Evolutionary conservation across 2,797 vertebrate species (phyloP).

Genomic region (Acanthurus tractus): DNA sequence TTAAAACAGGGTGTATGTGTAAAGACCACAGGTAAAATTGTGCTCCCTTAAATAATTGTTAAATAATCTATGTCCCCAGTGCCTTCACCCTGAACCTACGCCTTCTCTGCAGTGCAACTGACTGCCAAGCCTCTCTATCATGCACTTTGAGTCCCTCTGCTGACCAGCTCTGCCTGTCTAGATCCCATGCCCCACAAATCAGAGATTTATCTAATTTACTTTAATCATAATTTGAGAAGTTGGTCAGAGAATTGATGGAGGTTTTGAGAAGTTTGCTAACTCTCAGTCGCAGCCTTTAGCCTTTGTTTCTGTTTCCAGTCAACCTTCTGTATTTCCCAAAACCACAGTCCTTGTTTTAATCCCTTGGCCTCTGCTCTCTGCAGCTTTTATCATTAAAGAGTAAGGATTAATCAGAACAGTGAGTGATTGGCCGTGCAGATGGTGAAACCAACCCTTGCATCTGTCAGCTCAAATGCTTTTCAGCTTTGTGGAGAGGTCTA

Average conservation of each 20-base stretch:
- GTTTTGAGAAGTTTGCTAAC: not conserved
- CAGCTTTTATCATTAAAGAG: slow-evolving; percentile 63
- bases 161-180: slow-evolving; percentile 4
- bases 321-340: slow-evolving; percentile 53
- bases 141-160: slow-evolving; percentile 4
- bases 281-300: slow-evolving; percentile 45
- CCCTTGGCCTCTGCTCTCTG: slow-evolving; percentile 37
- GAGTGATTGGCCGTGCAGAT: slow-evolving; percentile 67
- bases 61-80: slow-evolving; percentile 56
- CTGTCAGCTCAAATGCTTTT: slow-evolving; percentile 56
- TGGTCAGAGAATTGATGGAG: slow-evolving; percentile 15
- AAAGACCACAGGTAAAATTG: slow-evolving; percentile 26
- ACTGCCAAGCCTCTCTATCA: slow-evolving; percentile 13
- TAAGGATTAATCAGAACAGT: slow-evolving; percentile 62
- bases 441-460: slow-evolving; percentile 56
- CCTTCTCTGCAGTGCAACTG: slow-evolving; percentile 2
- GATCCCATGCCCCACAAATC: not conserved
- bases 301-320: slow-evolving; percentile 65
- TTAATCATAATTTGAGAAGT: slow-evolving; percentile 22
- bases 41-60: slow-evolving; percentile 48
- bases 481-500: slow-evolving; percentile 34
- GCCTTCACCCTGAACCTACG: slow-evolving; percentile 14
- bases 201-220: not conserved
- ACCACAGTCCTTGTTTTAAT: slow-evolving; percentile 51
- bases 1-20: slow-evolving; percentile 17